Evolutionary conservation across 1,140 invertebrate species (phyloP), one percentile per base, ranked within the genome.

Genomic region (Drosophila pallidifrons): DNA sequence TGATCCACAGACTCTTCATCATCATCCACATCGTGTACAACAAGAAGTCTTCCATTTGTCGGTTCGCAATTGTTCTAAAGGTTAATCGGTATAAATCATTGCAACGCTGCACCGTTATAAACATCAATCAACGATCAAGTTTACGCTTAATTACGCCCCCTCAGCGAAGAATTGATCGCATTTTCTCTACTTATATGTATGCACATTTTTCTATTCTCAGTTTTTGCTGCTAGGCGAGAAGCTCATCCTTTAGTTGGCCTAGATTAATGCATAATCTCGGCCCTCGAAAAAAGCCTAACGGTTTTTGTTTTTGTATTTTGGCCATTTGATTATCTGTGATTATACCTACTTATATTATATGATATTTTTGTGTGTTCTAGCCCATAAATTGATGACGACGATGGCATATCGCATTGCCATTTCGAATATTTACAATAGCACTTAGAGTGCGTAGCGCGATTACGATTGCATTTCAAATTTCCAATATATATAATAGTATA

Each of bases 361-460:
- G 20, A 51, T 51, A 51, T 15, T 15, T 46, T 15, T 11, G 35
- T 20, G 13, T 25, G 41, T 25, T 35, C 10, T 5, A 45, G 32
- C 6, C 16, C 64, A 59, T 68, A 67, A 73, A 60, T 54, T 46
- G 46, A 73, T 32, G 20, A 25, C 3, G 20, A 25, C 20, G 20
- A 25, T 67, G 64, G 20, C 64, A 45, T 60, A 60, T 68, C 54
- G 47, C 46, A 30, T 45, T 73, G 52, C 51, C 20, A 63, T 55
- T 64, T 57, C 25, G 63, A 58, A 51, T 58, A 73, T 73, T 67
- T 67, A 67, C 55, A 72, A 52, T 45, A 11, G 30, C 52, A 65
- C 61, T 49, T 73, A 73, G 66, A 52, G 32, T 58, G 66, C 63
- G 32, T 66, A 73, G 43, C 70, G 46, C 38, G 61, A 65, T 72